A percentile compares a stretch with the other conserved stretches of the same genome.
These are phyloP conservation scores for Ophioderma brevispina DNA, from an alignment of 35 echinoderm and acorn worm genomes.

Conservation along the genomic window DNA sequence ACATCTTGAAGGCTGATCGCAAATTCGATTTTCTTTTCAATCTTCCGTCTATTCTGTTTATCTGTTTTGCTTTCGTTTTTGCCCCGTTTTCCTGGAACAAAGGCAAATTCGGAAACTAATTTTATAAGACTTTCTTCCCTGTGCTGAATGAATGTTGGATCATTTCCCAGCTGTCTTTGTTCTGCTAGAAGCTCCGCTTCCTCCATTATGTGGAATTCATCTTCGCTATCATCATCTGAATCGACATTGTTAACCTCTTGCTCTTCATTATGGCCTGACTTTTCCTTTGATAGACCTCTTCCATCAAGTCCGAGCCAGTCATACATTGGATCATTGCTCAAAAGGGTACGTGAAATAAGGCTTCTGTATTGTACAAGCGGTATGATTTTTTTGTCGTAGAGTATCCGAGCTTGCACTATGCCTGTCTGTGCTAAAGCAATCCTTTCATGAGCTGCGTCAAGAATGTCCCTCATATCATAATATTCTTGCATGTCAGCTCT, in stretches of 20 bases:
- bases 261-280: neutral
- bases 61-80: neutral
- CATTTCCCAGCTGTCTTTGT: neutral
- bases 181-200: conserved; percentile 31
- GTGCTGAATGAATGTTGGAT: neutral
- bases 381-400: neutral
- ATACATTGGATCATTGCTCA: neutral
- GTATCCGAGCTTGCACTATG: neutral
- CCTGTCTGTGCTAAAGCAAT: neutral
- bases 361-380: neutral
- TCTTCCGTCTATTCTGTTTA: neutral
- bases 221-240: neutral
- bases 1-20: neutral
- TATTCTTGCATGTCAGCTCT: neutral
- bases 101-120: neutral
- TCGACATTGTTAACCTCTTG: neutral
- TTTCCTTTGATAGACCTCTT: neutral
- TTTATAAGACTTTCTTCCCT: neutral
- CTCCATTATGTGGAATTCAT: conserved; percentile 27
- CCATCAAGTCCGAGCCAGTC: neutral
- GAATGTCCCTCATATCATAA: neutral
- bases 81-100: neutral
- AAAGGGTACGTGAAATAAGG: neutral
- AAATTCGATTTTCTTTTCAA: neutral
- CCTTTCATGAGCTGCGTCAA: neutral